Evolutionary conservation across 2,797 vertebrate genomes (phyloP).

Genomic region (Rhinophrynus dorsalis): DNA sequence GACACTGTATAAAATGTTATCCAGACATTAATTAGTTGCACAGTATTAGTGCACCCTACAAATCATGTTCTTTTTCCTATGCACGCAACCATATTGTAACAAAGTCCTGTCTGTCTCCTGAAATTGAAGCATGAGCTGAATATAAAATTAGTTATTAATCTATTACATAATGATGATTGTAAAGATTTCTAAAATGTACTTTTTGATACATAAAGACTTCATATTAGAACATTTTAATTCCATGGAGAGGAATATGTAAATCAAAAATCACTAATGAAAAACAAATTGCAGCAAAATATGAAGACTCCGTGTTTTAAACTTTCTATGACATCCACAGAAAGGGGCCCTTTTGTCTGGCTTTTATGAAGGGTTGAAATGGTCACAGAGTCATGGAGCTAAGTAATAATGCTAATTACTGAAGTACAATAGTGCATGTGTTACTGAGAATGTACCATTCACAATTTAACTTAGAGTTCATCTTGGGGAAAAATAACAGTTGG

Average conservation of each 20-base stretch:
- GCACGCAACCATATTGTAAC: too few species aligned
- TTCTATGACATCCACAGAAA: slow-evolving; percentile 52
- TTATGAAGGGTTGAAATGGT: slow-evolving; percentile 58
- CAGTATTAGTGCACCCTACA: too few species aligned
- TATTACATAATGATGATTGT: too few species aligned
- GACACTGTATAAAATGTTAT: too few species aligned
- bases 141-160: too few species aligned
- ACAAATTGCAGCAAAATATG: slow-evolving; percentile 50
- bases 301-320: slow-evolving; percentile 51
- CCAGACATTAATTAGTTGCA: too few species aligned
- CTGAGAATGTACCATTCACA: slow-evolving; percentile 50
- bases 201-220: neutral
- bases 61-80: too few species aligned
- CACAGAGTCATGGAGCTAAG: slow-evolving; percentile 54
- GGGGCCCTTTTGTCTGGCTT: slow-evolving; percentile 54
- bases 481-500: slow-evolving; percentile 9
- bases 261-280: neutral
- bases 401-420: slow-evolving; percentile 54
- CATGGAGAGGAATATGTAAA: slow-evolving; percentile 11
- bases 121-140: too few species aligned
- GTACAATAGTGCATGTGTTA: slow-evolving; percentile 55
- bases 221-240: slow-evolving; percentile 16
- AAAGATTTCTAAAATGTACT: too few species aligned
- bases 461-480: slow-evolving; percentile 35
- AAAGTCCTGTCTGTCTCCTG: too few species aligned